These are phyloP conservation scores for Pomatostomus ruficeps DNA, from an alignment of 2,113 vertebrate genomes.

Conservation along the genomic window DNA sequence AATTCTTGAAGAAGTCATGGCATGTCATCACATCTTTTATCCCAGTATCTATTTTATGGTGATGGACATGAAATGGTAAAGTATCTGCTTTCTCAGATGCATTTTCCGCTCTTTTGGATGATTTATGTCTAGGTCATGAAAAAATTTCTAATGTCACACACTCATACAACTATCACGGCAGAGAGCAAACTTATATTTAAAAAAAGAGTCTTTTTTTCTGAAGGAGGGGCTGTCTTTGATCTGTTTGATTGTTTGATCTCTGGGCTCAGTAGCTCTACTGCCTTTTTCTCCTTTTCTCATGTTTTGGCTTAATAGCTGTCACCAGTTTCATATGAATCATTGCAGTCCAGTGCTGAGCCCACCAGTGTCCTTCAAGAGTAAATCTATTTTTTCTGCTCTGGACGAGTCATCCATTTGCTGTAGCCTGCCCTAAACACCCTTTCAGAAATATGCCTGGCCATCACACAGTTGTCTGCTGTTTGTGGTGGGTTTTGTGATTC, in stretches of 20 bases:
- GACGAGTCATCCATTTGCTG: neutral
- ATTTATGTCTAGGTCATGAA: neutral
- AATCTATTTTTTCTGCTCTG: neutral
- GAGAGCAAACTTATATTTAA: neutral
- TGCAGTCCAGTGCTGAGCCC: neutral
- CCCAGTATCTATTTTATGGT: neutral
- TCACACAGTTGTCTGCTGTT: neutral
- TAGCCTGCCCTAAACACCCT: neutral
- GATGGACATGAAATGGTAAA: neutral
- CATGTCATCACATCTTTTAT: neutral
- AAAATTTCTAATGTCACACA: neutral
- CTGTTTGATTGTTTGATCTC: conserved; percentile 1
- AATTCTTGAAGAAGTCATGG: neutral
- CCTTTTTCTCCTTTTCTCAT: neutral
- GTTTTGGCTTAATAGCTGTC: neutral
- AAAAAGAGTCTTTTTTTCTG: neutral
- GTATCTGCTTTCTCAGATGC: neutral
- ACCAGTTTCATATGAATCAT: neutral
- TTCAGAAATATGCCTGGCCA: neutral
- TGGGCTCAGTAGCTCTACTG: neutral
- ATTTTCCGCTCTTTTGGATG: neutral
- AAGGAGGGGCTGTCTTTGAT: neutral
- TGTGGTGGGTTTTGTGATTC: neutral
- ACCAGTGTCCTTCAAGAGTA: neutral
- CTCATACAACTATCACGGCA: neutral